Evolutionary conservation across 2,797 vertebrate genomes (phyloP).

Genomic region (Sebastes elongatus): DNA sequence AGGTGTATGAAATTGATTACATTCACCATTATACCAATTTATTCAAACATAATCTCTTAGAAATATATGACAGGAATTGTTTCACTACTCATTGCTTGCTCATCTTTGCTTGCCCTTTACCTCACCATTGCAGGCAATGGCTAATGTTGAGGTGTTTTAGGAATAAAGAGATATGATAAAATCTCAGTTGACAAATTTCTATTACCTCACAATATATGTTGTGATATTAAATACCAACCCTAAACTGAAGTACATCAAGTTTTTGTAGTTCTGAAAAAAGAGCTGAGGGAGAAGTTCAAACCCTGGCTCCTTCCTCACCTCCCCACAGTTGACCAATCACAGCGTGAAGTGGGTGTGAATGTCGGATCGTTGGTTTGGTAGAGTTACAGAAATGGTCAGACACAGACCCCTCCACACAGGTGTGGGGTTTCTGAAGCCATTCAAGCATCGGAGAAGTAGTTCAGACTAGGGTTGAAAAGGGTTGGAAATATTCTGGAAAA

Average conservation of each 20-base stretch:
- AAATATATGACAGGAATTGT: neutral
- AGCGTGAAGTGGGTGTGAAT: neutral
- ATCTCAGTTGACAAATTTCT: neutral
- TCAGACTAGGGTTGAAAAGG: neutral
- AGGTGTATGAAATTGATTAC: neutral
- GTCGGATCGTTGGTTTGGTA: neutral
- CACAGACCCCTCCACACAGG: neutral
- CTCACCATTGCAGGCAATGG: neutral
- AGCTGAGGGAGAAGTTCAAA: neutral
- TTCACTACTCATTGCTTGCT: neutral
- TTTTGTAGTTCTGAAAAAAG: neutral
- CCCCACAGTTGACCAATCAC: neutral
- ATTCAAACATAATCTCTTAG: neutral
- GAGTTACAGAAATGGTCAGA: neutral
- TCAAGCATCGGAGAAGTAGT: neutral
- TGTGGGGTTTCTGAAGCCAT: neutral
- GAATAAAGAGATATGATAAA: neutral
- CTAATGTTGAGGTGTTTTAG: neutral
- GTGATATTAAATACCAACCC: neutral
- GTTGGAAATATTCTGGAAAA: neutral
- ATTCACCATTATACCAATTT: neutral
- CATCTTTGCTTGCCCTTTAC: neutral
- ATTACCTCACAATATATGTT: neutral
- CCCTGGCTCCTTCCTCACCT: neutral
- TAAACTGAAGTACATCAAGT: neutral